Base-by-base conservation (phyloP, 2,113 vertebrate species). In the Onychorhynchus coronatus region DNA sequence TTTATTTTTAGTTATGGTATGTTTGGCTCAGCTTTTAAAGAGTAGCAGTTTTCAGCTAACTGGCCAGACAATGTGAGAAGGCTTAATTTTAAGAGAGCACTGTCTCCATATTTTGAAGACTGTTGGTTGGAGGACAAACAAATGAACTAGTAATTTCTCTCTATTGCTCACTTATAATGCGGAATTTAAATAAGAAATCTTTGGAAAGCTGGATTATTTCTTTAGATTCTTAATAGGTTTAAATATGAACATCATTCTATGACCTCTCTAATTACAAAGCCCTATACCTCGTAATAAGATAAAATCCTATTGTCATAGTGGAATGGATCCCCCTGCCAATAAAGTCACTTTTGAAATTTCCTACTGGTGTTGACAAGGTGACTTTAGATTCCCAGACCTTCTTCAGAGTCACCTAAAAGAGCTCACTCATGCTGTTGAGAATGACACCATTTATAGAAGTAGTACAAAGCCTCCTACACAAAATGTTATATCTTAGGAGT, bases 401-500 rank as follows among this genome's bases (percentile, higher is more conserved):
- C 30, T 77, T 71, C 20, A 71, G 75, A 83, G 35, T 35, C 72
- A 92, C 65, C 79, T 94, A 63, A 81, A 88, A 65, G 55, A 53
- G 14, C 28, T 81, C 47, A 25, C 19, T 95, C 0, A 0, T 21
- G 25, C 59, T 86, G 3, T 30, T 50, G 53, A 73, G n/a, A 94
- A 71, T 81, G 42, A 77, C 35, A 74, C 33, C 21, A 67, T 63
- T 88, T 90, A 68, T 4, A 89, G 67, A 88, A 89, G 65, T 30
- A 80, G 41, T n/a, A 74, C 85, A 89, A 91, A 95, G 33, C n/a
- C 55, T 68, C 31, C 89, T 71, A 77, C 72, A 33, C 72, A 88
- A 66, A 90, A 84, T 94, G 59, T 72, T 82, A 80, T 50, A n/a
- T 22, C 47, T 95, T 80, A 71, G 85, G 82, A 96, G 91, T 80